Base-by-base conservation (phyloP, 2,888 invertebrate genomes). In the Linyphia triangularis region DNA sequence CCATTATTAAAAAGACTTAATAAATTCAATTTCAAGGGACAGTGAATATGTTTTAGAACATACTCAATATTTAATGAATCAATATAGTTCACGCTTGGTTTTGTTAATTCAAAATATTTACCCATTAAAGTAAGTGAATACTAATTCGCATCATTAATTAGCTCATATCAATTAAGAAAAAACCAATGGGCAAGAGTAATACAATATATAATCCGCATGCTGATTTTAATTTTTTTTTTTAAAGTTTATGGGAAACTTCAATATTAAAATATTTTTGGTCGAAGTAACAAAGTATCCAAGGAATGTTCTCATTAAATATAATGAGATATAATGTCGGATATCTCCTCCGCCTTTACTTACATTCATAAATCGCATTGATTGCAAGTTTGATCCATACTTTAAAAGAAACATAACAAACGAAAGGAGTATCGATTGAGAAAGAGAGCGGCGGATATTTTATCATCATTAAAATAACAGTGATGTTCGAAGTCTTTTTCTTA, bases 391-490 rank as follows among this genome's bases (percentile, higher is more conserved):
- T 51, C 51, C 51, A 51, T 51, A 51, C 5, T 16, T n/a, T 51
- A 5, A 51, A 51, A 51, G 51, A 51, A 51, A 51, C n/a, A 63
- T 63, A 63, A 28, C 63, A 63, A 13, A 13, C 26, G 16, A 28
- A 28, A 13, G 22, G 40, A 72, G 40, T 72, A 72, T 72, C 59
- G 59, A 73, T 73, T 57, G 33, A 57, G 16, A 28, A 28, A 59
- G 30, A 73, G 43, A 19, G 63, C 33, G 30, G 19, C 22, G 30
- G 28, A 16, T 63, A 51, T 19, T 72, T 51, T 72, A 72, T 72
- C 51, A 30, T 30, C 51, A 59, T 30, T 33, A 51, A 73, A 73
- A 73, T 73, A 73, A 73, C 57, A 51, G 30, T n/a, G 30, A 59
- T 24, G 30, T 16, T 28, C n/a, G 16, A 70, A n/a, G 26, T 28